Evolutionary conservation across 2,888 invertebrate genomes (phyloP), one percentile per base, ranked within the genome.

Genomic region (Vandiemenella viatica): DNA sequence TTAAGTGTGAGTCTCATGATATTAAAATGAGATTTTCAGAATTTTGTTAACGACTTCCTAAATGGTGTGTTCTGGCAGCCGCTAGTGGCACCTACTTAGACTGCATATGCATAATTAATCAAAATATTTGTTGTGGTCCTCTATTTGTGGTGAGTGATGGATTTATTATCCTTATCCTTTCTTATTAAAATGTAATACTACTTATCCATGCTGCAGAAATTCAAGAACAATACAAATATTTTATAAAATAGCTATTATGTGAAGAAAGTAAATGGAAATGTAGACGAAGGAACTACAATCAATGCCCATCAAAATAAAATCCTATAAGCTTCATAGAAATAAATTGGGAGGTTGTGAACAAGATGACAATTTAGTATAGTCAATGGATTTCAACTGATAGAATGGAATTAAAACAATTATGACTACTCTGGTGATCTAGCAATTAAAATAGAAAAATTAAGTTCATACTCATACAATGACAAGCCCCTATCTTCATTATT

Each of bases 311-410:
- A n/a, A n/a, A 41, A 43, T 15, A 19, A 4, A 43, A 43, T 22
- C 43, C 21, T 7, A 16, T 43, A 4, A 3, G 22, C 20, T 43
- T 19, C n/a, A 21, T 43, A 43, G 41, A 21, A 4, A 21, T n/a
- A 43, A 21, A 43, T 22, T 43, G 3, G 20, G 21, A 22, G 20
- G 18, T 41, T 15, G 18, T 18, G 42, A 41, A 17, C 16, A 41
- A 41, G 19, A 17, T 26, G 26, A n/a, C n/a, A n/a, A n/a, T n/a
- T n/a, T n/a, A 26, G 26, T 26, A 26, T 13, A 26, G 17, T 41
- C 42, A 41, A 41, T 41, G 42, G 42, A 18, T 41, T 17, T 41
- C 42, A 18, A 41, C 42, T 41, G 42, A 41, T 18, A 15, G 42
- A 41, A 41, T 18, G 13, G 17, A 41, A 18, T 17, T 41, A 18